Conservation (phyloP, 2,113 vertebrate genomes). For the Syngnathus typhle region DNA sequence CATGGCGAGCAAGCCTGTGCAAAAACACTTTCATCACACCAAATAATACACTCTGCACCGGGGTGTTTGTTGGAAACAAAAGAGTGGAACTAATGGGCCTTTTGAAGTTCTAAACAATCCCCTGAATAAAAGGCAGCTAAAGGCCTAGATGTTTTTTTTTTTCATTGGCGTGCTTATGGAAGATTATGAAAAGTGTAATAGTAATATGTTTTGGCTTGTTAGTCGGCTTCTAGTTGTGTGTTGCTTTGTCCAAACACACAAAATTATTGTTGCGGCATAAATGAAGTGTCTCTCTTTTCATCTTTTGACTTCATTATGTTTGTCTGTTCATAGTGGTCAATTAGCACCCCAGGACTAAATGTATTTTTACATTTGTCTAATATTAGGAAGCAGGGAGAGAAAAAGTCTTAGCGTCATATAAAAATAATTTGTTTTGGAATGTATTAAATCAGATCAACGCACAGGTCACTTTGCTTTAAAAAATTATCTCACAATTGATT, state of each 20-base stretch:
- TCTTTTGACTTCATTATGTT: constrained; percentile 36
- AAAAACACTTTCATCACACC: constrained; percentile 54
- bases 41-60: constrained; percentile 42
- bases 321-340: neutral
- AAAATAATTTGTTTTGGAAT: neutral
- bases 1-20: constrained; percentile 15
- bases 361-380: too few species aligned
- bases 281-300: constrained; percentile 41
- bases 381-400: too few species aligned
- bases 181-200: constrained; percentile 46
- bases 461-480: neutral
- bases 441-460: neutral
- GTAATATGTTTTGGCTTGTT: constrained; percentile 21
- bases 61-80: constrained; percentile 31
- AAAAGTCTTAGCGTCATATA: too few species aligned
- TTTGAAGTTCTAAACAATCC: constrained; percentile 62
- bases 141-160: constrained; percentile 26
- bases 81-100: constrained; percentile 45
- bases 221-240: constrained; percentile 37
- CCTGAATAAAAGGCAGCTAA: constrained; percentile 49
- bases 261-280: constrained; percentile 31
- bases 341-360: too few species aligned
- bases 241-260: constrained; percentile 36
- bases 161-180: constrained; percentile 28
- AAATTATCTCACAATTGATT: neutral